These are phyloP conservation scores for Atherix ibis DNA, from an alignment of 2,888 invertebrate genomes.

Conservation along the genomic window DNA sequence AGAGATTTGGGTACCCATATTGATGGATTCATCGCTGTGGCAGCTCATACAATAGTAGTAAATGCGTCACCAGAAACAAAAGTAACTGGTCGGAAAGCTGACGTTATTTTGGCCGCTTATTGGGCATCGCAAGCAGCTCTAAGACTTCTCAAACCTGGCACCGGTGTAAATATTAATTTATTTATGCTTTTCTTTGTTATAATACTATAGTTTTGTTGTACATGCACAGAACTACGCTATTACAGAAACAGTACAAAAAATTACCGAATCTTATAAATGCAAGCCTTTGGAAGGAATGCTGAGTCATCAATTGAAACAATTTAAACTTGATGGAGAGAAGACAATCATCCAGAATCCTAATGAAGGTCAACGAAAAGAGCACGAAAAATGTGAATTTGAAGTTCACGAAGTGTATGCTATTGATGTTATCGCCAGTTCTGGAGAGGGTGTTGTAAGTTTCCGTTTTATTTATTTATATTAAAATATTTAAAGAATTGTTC, in stretches of 20 bases:
- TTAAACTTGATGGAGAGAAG: slow-evolving; percentile 96
- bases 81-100: slow-evolving; percentile 78
- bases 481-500: not conserved
- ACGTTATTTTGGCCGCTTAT: slow-evolving; percentile 89
- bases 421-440: slow-evolving; percentile 93
- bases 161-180: slow-evolving; percentile 47
- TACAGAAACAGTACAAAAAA: slow-evolving; percentile 84
- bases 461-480: not conserved
- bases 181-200: slow-evolving; percentile 2
- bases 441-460: slow-evolving; percentile 76
- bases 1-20: slow-evolving; percentile 97
- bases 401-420: slow-evolving; percentile 96
- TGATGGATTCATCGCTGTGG: slow-evolving; percentile 97
- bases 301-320: slow-evolving; percentile 89
- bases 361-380: slow-evolving; percentile 91
- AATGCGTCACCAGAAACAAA: slow-evolving; percentile 59
- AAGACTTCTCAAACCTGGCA: slow-evolving; percentile 77
- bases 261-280: slow-evolving; percentile 84
- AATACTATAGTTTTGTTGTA: slow-evolving; percentile 6
- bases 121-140: slow-evolving; percentile 91
- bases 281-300: slow-evolving; percentile 96
- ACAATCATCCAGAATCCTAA: slow-evolving; percentile 94
- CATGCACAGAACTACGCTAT: slow-evolving; percentile 71
- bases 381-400: slow-evolving; percentile 91
- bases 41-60: slow-evolving; percentile 87